Base-by-base conservation (phyloP, 1,140 invertebrate genomes). In the Stegodyphus mimosarum region DNA sequence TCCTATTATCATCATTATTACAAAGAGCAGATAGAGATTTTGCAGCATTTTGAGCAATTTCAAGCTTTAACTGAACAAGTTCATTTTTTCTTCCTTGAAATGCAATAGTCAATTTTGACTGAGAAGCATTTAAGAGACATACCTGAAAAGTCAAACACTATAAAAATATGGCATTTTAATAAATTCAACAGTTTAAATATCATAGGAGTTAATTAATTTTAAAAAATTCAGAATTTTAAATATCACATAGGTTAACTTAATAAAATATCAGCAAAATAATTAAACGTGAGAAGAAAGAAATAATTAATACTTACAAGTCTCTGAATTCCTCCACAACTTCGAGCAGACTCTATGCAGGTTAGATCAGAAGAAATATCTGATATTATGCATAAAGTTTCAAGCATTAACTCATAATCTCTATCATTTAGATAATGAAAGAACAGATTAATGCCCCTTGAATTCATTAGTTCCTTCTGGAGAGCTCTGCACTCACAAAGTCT, bases 11-110 rank as follows among this genome's bases (percentile, higher is more conserved):
- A 33, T 75, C 81, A 9, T 84, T 50, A 9, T 52, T 50, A 10
- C 63, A 84, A 69, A 84, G 81, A 6, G 76, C 48, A 5, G 81
- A 84, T 6, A 84, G 53, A 60, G 81, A 75, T 84, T 84, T 84
- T 11, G 81, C 81, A 11, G 81, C 48, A 84, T 69, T 75, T 50
- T 84, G 63, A 7, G 81, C 64, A 55, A 76, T 60, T 11, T 60
- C 55, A 49, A 84, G 15, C 48, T 84, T 84, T 49, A 84, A 15
- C 48, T 75, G 49, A 13, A 76, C 15, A n/a, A 69, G 15, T 48
- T 84, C 81, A 60, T 49, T 76, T 75, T 84, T 84, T 15, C 51
- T 76, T 3, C 52, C 55, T 6, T 67, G 50, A 50, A 66, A 17
- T 9, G 81, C 51, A 11, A 63, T 53, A 7, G 33, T 55, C 17